Evolutionary conservation across 2,888 invertebrate species (phyloP).

Genomic region (Eutolmus rufibarbis): DNA sequence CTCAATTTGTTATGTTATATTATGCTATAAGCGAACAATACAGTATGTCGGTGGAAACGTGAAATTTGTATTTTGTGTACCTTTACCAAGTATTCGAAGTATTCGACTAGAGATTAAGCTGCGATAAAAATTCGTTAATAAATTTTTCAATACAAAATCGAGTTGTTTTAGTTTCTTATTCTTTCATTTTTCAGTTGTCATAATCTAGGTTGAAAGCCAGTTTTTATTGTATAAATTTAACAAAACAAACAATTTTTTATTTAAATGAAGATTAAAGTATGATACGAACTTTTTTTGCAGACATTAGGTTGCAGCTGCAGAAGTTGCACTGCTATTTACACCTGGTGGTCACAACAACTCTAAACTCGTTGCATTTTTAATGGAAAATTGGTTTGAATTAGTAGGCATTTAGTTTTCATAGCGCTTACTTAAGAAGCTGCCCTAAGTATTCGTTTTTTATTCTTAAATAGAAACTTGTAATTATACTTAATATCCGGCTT

Average conservation of each 20-base stretch:
- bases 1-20: neutral
- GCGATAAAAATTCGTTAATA: slow-evolving; percentile 37
- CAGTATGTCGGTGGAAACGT: slow-evolving; percentile 27
- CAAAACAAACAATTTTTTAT: neutral
- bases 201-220: neutral
- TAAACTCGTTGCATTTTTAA: too few relatives aligned
- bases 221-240: neutral
- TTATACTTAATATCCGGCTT: too few relatives aligned
- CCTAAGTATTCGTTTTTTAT: too few relatives aligned
- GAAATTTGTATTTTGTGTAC: slow-evolving; percentile 38
- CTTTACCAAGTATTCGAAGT: slow-evolving; percentile 22
- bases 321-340: too few relatives aligned
- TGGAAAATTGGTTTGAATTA: too few relatives aligned
- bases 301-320: too few relatives aligned
- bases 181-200: neutral
- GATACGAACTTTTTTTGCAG: too few relatives aligned
- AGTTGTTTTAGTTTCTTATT: neutral
- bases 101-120: slow-evolving; percentile 15
- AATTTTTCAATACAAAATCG: slow-evolving; percentile 1
- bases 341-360: too few relatives aligned
- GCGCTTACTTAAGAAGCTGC: too few relatives aligned
- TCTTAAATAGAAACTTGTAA: too few relatives aligned
- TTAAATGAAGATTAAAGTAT: too few relatives aligned
- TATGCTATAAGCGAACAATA: slow-evolving; percentile 25
- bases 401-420: too few relatives aligned